Evolutionary conservation across 2,797 vertebrate genomes (phyloP).

Genomic region (Cetoscarus ocellatus): DNA sequence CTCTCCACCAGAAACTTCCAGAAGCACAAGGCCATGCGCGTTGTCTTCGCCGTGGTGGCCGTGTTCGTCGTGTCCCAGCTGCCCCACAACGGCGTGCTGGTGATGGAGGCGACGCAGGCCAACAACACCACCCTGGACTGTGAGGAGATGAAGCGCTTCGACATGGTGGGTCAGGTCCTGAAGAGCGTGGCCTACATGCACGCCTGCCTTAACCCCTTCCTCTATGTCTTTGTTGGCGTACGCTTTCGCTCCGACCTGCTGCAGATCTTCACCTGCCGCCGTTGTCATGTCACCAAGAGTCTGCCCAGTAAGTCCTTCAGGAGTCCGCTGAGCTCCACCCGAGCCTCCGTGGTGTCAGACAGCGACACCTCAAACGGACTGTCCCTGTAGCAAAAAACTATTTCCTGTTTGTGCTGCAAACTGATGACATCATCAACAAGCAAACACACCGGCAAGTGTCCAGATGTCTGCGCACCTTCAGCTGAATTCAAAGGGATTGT

Average conservation of each 20-base stretch:
- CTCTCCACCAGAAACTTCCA: conserved; percentile 86
- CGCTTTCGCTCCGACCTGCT: conserved; percentile 85
- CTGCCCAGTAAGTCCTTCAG: conserved; percentile 42
- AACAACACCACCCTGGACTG: conserved; percentile 75
- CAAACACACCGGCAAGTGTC: no score
- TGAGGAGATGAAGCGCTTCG: conserved; percentile 50
- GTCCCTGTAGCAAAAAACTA: conserved; percentile 71
- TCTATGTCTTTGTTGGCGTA: conserved; percentile 90
- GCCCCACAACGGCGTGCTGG: conserved; percentile 86
- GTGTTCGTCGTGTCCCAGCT: conserved; percentile 89
- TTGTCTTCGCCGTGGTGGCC: conserved; percentile 85
- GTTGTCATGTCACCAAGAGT: conserved; percentile 20
- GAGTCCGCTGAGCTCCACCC: conserved; percentile 57
- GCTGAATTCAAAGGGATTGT: no score
- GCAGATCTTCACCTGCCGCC: conserved; percentile 63
- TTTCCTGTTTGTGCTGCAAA: conserved; percentile 22
- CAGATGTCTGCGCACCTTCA: no score
- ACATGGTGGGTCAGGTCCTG: conserved; percentile 82
- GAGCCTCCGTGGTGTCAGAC: conserved; percentile 81
- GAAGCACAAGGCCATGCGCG: conserved; percentile 90
- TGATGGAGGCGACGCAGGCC: conserved; percentile 81
- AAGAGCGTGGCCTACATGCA: conserved; percentile 89
- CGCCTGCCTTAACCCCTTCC: conserved; percentile 91
- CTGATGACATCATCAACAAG: conserved; percentile 3
- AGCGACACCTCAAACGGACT: conserved; percentile 80